phyloP scores from a whole-genome alignment of 1,140 invertebrate genomes.

The Mya arenaria region DNA sequence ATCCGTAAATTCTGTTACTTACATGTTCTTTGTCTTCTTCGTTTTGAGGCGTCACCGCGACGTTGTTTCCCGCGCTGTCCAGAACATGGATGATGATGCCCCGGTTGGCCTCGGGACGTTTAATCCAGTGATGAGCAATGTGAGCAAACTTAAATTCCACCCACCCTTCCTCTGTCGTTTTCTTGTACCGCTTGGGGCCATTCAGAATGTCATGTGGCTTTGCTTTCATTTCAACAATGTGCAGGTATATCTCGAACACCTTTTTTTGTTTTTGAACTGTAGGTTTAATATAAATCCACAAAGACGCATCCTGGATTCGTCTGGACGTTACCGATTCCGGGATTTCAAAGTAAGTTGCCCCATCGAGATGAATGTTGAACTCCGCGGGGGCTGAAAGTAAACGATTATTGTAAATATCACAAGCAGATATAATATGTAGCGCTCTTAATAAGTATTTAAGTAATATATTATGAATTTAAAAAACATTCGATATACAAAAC shows the following conservation, averaged over 20 bases:
- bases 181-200: slow-evolving; percentile 31
- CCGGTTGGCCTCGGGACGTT: slow-evolving; percentile 70
- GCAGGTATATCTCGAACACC: slow-evolving; percentile 24
- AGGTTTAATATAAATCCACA: slow-evolving; percentile 44
- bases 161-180: slow-evolving; percentile 83
- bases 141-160: slow-evolving; percentile 92
- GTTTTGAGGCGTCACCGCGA: slow-evolving; percentile 80
- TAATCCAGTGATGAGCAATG: slow-evolving; percentile 84
- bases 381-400: slow-evolving; percentile 34
- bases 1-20: background rate
- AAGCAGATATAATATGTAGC: background rate
- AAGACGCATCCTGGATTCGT: slow-evolving; percentile 36
- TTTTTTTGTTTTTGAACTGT: background rate
- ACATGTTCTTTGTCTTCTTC: slow-evolving; percentile 34
- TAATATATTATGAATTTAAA: background rate
- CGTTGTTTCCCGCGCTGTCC: slow-evolving; percentile 91
- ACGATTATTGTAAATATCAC: too few species aligned
- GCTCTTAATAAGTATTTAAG: background rate
- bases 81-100: slow-evolving; percentile 86
- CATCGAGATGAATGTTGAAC: slow-evolving; percentile 6
- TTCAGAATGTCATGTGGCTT: slow-evolving; percentile 31
- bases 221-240: slow-evolving; percentile 29
- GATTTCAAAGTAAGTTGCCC: slow-evolving; percentile 37
- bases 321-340: slow-evolving; percentile 40
- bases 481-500: background rate